Conservation (phyloP, 1,140 invertebrate species). For the Frieseomelitta varia region DNA sequence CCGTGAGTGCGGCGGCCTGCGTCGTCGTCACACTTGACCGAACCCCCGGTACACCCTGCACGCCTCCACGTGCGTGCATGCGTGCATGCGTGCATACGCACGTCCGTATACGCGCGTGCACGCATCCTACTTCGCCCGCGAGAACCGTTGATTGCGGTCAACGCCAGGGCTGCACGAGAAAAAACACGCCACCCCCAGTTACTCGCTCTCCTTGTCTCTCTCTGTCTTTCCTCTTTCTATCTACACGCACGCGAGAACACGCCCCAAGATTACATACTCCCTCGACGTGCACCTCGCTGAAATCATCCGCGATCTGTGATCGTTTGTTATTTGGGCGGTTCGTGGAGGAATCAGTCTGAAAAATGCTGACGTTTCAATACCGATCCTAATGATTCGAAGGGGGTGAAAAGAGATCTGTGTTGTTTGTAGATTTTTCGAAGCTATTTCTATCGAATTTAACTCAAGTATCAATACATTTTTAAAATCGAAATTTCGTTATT, state of each 20-base stretch:
- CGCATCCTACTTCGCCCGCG: constrained; percentile 41
- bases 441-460: too few species aligned
- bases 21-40: constrained; percentile 50
- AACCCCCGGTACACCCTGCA: neutral
- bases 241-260: constrained; percentile 25
- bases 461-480: too few species aligned
- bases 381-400: too few species aligned
- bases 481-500: too few species aligned
- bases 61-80: neutral
- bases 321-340: neutral
- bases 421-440: too few species aligned
- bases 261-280: constrained; percentile 12
- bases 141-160: constrained; percentile 68
- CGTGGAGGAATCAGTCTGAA: neutral
- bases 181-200: constrained; percentile 48
- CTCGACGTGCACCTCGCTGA: too few species aligned
- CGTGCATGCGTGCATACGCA: neutral
- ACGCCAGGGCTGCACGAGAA: constrained; percentile 54
- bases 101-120: constrained; percentile 26
- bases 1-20: constrained; percentile 50
- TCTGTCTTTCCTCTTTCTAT: neutral
- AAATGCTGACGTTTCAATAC: neutral
- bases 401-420: too few species aligned
- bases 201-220: too few species aligned
- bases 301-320: neutral